Conservation (phyloP, 2,113 vertebrate species). For the Mormyrus lacerda region DNA sequence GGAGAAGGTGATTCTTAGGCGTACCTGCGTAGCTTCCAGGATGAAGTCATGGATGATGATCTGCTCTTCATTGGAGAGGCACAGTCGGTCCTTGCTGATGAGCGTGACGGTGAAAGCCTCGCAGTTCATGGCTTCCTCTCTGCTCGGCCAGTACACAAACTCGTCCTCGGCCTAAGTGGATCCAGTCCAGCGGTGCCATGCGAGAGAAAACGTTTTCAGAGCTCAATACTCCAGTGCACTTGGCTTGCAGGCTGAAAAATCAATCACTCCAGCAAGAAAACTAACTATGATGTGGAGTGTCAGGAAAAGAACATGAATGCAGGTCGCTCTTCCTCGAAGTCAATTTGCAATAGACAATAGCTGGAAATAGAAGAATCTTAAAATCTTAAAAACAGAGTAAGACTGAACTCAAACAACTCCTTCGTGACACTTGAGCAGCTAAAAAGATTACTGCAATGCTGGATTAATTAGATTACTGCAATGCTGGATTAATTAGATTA, state of each 20-base stretch:
- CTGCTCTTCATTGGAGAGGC: constrained; percentile 97
- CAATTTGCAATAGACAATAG: neutral
- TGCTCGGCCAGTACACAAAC: constrained; percentile 98
- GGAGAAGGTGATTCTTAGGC: neutral
- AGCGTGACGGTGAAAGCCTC: constrained; percentile 97
- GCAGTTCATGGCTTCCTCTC: constrained; percentile 98
- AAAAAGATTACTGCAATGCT: neutral
- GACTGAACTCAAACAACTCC: neutral
- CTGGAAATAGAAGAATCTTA: neutral
- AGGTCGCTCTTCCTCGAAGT: neutral
- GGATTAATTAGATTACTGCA: too few species aligned
- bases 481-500: too few species aligned
- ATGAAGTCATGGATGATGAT: constrained; percentile 99
- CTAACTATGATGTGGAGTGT: neutral
- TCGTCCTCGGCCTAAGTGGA: constrained; percentile 85
- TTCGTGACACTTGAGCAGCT: neutral
- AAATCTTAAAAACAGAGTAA: neutral
- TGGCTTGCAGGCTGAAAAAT: neutral
- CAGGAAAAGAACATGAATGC: neutral
- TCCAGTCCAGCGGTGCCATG: neutral
- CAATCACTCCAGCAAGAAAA: neutral
- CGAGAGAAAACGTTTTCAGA: neutral
- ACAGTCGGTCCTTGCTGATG: constrained; percentile 97
- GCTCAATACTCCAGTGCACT: neutral
- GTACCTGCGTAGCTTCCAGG: constrained; percentile 96